Percentiles rank a stretch among this genome's conserved stretches.
Conservation (phyloP, 2,113 vertebrate genomes). For the Montifringilla adamsi region DNA sequence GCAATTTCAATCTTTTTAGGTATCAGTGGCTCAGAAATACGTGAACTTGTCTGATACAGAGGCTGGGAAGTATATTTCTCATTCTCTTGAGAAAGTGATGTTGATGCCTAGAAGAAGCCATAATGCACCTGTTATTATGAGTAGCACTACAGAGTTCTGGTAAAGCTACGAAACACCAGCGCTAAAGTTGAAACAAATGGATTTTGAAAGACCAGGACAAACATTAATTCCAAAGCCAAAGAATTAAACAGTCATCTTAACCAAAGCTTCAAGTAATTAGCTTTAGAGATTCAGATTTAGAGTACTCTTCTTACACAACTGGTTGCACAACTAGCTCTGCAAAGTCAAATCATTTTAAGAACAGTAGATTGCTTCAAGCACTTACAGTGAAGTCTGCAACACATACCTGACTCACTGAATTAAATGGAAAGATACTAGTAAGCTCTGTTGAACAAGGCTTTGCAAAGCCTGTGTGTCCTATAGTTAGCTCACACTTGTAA, state of each 20-base stretch:
- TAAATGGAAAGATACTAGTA: neutral
- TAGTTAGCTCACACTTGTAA: neutral
- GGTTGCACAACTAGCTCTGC: neutral
- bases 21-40: slow-evolving; percentile 48
- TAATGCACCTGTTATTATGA: neutral
- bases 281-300: neutral
- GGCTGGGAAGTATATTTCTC: slow-evolving; percentile 68
- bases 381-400: neutral
- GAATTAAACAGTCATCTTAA: neutral
- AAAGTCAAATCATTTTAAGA: neutral
- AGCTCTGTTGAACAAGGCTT: neutral
- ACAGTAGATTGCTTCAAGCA: neutral
- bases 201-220: neutral
- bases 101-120: slow-evolving; percentile 24
- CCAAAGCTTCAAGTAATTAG: neutral
- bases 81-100: slow-evolving; percentile 42
- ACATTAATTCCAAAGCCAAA: neutral
- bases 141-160: neutral
- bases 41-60: slow-evolving; percentile 59
- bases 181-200: neutral
- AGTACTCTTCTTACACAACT: neutral
- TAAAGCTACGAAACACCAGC: neutral
- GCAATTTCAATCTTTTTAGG: slow-evolving; percentile 53
- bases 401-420: neutral
- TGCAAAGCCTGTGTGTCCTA: neutral